These are phyloP conservation scores for Neoascia interrupta DNA, from an alignment of 2,888 invertebrate species.

Conservation along the genomic window DNA sequence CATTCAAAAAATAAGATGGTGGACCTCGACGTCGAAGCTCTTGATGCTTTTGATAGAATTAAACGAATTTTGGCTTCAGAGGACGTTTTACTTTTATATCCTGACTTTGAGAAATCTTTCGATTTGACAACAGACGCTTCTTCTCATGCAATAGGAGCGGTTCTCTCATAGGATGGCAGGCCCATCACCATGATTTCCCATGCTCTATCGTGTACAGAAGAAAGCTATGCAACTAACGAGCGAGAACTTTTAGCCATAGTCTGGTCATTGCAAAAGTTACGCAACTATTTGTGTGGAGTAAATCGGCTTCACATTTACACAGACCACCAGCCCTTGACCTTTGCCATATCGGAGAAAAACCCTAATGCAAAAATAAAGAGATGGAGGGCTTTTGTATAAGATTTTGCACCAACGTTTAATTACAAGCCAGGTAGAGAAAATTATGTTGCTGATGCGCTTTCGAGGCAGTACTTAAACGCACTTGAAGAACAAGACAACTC, in stretches of 20 bases:
- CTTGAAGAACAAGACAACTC: not conserved
- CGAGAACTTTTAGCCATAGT: constrained; percentile 35
- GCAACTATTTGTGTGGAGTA: constrained; percentile 34
- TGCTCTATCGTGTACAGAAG: constrained; percentile 24
- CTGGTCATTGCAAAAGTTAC: constrained; percentile 37
- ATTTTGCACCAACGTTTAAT: constrained; percentile 16
- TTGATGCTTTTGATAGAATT: constrained; percentile 26
- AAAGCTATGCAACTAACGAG: constrained; percentile 39
- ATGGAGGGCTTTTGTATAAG: constrained; percentile 18
- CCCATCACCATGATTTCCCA: constrained; percentile 41
- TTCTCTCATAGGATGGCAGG: constrained; percentile 22
- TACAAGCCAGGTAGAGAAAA: constrained; percentile 48
- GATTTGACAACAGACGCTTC: constrained; percentile 71
- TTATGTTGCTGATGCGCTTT: constrained; percentile 27
- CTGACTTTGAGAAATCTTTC: constrained; percentile 36
- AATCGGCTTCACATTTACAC: constrained; percentile 36
- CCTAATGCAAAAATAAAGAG: constrained; percentile 6
- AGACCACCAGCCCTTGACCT: constrained; percentile 43
- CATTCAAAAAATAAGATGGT: constrained; percentile 39
- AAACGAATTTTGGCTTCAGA: constrained; percentile 13
- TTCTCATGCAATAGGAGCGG: constrained; percentile 26
- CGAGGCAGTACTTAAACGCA: constrained; percentile 26
- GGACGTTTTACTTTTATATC: constrained; percentile 26
- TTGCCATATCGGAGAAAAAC: constrained; percentile 49
- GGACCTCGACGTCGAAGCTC: constrained; percentile 23